Base-by-base conservation (phyloP, 30 jellyfish, hydroid and myxozoan species). In the Aurelia sp. region DNA sequence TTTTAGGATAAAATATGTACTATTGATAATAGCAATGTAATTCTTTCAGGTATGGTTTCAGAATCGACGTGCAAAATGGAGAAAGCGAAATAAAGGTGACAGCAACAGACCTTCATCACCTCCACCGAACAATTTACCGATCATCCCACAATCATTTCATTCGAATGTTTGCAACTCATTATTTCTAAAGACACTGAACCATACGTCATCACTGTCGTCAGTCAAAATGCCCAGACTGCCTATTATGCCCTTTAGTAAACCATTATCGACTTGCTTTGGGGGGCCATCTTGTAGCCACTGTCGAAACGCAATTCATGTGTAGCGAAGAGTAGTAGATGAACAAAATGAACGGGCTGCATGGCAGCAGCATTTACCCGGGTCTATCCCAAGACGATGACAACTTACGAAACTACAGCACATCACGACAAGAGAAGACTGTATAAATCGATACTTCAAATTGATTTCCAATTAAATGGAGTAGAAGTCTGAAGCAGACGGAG, bases 31-130 rank as follows among this genome's bases (percentile, higher is more conserved):
- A 44, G 55, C 55, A 44, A 44, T 13, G 55, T 44, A 17, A 30
- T 13, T 61, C 48, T n/a, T 70, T 44, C 68, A 93, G 98, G 97
- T 93, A 20, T 88, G 97, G 97, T 88, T 88, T 88, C 98, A 92
- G 72, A 92, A 92, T 91, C 85, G 98, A 20, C 82, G 98, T 13
- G 98, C 98, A 50, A 92, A 92, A 76, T 92, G 98, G 98, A 70
- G 98, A 61, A 92, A 92, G 63, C 73, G 98, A 57, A 94, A 74
- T 87, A 94, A 94, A 74, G 62, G 90, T 27, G 95, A 84, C 47
- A 78, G 86, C 70, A 77, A 50, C 78, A 71, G 92, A 20, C 11
- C 97, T 19, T 63, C 90, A 11, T 77, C 98, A 5, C 91, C 98
- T 10, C 93, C 98, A 17, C 94, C 97, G 78, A 78, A 78, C 82